Base-by-base conservation (phyloP, 2,888 invertebrate genomes). In the Drosophila cyrtoloma region DNA sequence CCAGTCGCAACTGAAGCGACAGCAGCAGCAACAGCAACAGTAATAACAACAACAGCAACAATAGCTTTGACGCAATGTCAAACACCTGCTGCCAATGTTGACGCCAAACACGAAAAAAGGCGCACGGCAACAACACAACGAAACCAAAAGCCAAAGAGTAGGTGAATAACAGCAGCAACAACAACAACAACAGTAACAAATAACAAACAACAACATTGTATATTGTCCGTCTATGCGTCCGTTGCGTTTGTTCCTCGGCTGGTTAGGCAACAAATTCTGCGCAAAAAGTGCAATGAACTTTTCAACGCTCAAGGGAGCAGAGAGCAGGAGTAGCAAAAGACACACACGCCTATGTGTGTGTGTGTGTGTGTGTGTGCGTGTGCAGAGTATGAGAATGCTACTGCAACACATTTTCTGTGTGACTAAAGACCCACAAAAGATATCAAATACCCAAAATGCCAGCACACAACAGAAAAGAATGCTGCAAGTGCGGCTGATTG, bases 21-120 rank as follows among this genome's bases (percentile, higher is more conserved):
- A 78, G 69, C 78, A 80, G 63, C 86, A 84, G 78, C 78, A 77
- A 73, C 78, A 78, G 52, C 60, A 65, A 42, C 74, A 67, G 28
- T 58, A 63, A 33, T 58, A 71, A 26, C 58, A 76, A 42, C 78
- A 79, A 71, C 79, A 82, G 62, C 86, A 84, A 82, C 78, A 77
- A 79, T 82, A 79, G 79, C 81, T 84, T 84, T 86, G 83, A 82
- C 81, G 85, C 91, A 87, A 87, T 87, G 87, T 87, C 87, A 87
- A 87, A 87, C 87, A 87, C 87, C 87, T 87, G 91, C 87, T 87
- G 89, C 91, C 90, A 86, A 86, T 86, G 86, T 86, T 86, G 89
- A 90, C 86, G 89, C 90, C 90, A 86, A 90, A 86, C 89, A 85
- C 90, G 88, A 86, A 86, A 86, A 85, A 78, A 82, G 67, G 79